Base-by-base conservation (phyloP, 2,113 vertebrate species). In the Embiotoca jacksoni region DNA sequence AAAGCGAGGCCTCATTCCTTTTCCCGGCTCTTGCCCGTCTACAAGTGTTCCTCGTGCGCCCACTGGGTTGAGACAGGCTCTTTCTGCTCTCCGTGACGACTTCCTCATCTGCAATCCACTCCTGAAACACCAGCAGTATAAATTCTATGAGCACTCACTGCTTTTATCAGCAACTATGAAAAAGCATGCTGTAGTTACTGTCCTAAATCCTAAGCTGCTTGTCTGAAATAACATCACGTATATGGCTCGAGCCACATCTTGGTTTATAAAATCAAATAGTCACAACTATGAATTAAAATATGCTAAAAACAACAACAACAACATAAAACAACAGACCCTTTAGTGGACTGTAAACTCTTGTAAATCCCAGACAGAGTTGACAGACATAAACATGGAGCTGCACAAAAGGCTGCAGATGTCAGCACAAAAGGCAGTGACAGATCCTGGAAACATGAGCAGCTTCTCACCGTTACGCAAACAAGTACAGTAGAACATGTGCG, bases 381-480 rank as follows among this genome's bases (percentile, higher is more conserved):
- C 60, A 76, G 53, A 68, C 16, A 37, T 7, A 46, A 46, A 46
- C 44, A 46, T 7, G 44, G 46, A 61, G 52, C 78, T 23, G 23
- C 23, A 23, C 23, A 70, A 64, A 54, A 61, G 47, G 16, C 54
- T 47, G 62, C 23, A 23, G 23, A 23, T 23, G 23, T 23, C 23
- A 23, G 44, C 67, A 75, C 79, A 71, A 64, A 49, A 55, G 4
- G 39, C 16, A 37, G 44, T 10, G 69, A 80, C 71, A 71, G 85
- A 73, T 90, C 53, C 30, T 37, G 13, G 85, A 80, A 84, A 88
- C 78, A 55, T 14, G 69, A 90, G 46, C 65, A 49, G 55, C 49
- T 13, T 64, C 78, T 73, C 53, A 39, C 8, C 33, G 33, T 72
- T 69, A 67, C 46, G 4, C 46, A 36, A 57, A 64, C 59, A 66